Evolutionary conservation across 2,888 invertebrate species (phyloP), one percentile per base, ranked within the genome.

Genomic region (Thereva unica): DNA sequence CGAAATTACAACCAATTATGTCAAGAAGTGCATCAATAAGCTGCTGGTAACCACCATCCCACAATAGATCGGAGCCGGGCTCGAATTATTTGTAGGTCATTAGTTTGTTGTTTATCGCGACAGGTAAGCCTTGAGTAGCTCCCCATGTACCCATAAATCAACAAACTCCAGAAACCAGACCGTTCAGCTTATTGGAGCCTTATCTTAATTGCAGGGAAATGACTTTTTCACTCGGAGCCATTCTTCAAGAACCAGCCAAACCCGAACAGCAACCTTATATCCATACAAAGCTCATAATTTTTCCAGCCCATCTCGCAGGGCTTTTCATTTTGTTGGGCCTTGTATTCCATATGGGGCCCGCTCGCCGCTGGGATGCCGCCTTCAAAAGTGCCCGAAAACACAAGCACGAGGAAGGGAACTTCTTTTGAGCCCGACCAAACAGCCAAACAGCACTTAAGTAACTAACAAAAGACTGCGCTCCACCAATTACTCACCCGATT

Each of bases 61-160:
- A 23, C 23, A 23, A 23, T 8, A 35, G 10, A 37, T 10, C 8
- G 4, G 38, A 38, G 38, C n/a, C 37, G 57, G 10, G 38, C 37
- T 37, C 45, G 10, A 47, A 59, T 59, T 59, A 59, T 59, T 59
- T 59, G 57, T 59, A 59, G 57, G 57, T 59, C 57, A 59, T 59
- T 59, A 59, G 57, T 34, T 34, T 8, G 23, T 35, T 7, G 35
- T 5, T 35, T 23, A 52, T 52, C 59, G 50, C 40, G 61, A 61
- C 61, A 61, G 61, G 50, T 61, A 61, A 40, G 23, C 50, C 50
- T 34, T 50, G 50, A 61, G 61, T 61, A 61, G 61, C 61, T 38
- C 61, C 50, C 40, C 61, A 50, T 23, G 34, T 40, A 50, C 50
- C 6, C 61, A 50, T 61, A 61, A 61, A 61, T 61, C 61, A 50